These are phyloP conservation scores for Halocaridina rubra DNA, from an alignment of 2,888 invertebrate genomes.

Conservation along the genomic window DNA sequence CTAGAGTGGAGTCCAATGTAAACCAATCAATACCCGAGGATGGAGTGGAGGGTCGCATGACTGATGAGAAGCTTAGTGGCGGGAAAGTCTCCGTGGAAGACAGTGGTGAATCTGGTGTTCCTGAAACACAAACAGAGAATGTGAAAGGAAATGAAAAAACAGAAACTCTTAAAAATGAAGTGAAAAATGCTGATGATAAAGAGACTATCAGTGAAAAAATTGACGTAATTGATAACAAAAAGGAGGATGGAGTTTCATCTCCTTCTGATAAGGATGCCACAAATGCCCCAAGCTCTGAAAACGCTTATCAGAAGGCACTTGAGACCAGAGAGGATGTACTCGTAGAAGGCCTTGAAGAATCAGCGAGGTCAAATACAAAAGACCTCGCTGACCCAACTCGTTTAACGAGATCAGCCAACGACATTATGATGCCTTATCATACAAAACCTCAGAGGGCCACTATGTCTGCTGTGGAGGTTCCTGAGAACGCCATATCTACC, in stretches of 20 bases:
- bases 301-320: neutral
- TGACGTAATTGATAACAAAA: neutral
- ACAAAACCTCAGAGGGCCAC: constrained; percentile 28
- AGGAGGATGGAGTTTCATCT: neutral
- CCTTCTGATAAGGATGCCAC: neutral
- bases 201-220: neutral
- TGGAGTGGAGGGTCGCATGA: constrained; percentile 32
- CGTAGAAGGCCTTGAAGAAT: constrained; percentile 41
- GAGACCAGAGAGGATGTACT: constrained; percentile 28
- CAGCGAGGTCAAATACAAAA: constrained; percentile 32
- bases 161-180: neutral
- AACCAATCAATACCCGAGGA: constrained; percentile 52
- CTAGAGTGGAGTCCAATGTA: constrained; percentile 2
- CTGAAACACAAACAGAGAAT: neutral
- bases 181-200: neutral
- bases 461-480: constrained; percentile 43
- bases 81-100: constrained; percentile 22
- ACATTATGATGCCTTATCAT: constrained; percentile 37
- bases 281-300: neutral
- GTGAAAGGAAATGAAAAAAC: neutral
- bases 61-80: constrained; percentile 39
- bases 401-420: neutral
- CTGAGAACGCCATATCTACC: constrained; percentile 31
- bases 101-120: constrained; percentile 22
- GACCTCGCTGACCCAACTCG: constrained; percentile 2